Evolutionary conservation across 2,113 vertebrate species (phyloP), one percentile per base, ranked within the genome.

Genomic region (Pteropus alecto): DNA sequence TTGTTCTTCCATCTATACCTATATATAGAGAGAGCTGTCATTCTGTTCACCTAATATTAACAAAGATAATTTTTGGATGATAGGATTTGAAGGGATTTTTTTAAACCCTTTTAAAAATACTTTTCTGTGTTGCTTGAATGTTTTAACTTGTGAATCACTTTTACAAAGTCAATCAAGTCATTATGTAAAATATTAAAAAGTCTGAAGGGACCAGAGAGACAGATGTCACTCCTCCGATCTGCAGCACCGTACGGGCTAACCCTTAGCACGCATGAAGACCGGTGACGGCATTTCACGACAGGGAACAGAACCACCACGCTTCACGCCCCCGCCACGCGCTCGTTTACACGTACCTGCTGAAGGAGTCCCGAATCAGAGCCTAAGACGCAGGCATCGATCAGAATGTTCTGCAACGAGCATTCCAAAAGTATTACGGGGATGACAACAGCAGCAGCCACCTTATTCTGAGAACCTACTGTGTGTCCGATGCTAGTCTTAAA

Each of bases 311-410:
- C 76, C 3, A 12, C 18, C 9, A 1, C 0, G 0, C 24, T 16
- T n/a, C 51, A 4, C 24, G 10, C 63, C 15, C 5, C 1, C 33
- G 35, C 18, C 43, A 4, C n/a, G 3, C 26, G 4, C 6, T n/a
- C 18, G 8, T 1, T 38, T 41, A 60, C 22, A 95, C 84, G 5
- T 98, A 99, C 99, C 99, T 99, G 99, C 79, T 99, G 99, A 9
- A 99, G 98, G 54, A 99, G 99, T 77, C 99, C 99, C 0, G 99
- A 99, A 92, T 99, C 99, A 0, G 99, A 98, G 94, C 99, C 99
- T 97, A 99, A 98, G 79, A 99, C 99, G 93, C 99, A 99, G 33
- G 99, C 99, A 96, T 99, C 99, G 13, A 99, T 99, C 97, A 99
- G 98, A 98, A 99, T 98, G 97, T 98, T 99, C 99, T 99, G 98